Conservation (phyloP, 2,113 vertebrate genomes). For the Bungarus multicinctus region DNA sequence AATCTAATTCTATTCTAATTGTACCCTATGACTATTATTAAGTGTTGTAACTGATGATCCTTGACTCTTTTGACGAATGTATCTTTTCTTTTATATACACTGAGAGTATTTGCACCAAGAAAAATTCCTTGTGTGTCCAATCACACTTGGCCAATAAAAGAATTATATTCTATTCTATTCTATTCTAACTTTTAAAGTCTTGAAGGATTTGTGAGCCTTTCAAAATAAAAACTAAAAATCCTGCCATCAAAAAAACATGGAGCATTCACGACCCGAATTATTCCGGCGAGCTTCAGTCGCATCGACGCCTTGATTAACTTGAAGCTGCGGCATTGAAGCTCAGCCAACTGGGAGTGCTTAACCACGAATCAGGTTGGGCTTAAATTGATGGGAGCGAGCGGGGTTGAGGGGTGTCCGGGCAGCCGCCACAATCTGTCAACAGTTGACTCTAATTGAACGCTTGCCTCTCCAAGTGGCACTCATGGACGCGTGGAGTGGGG, state of each 20-base stretch:
- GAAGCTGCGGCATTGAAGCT: background rate
- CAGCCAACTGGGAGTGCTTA: background rate
- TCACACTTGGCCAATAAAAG: no score
- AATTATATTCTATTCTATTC: no score
- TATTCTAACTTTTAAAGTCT: background rate
- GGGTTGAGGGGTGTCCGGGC: background rate
- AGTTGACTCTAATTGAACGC: constrained; percentile 6
- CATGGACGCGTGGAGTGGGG: background rate
- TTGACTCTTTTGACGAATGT: no score
- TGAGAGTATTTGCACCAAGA: no score
- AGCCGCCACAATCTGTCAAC: background rate
- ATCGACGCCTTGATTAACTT: background rate
- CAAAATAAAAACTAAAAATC: background rate
- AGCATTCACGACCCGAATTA: background rate
- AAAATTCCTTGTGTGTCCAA: no score
- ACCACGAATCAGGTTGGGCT: background rate
- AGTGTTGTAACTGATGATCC: no score
- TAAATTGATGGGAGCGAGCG: background rate
- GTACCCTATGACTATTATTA: no score
- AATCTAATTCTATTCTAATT: no score
- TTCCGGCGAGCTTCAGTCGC: no score
- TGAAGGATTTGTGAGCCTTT: background rate
- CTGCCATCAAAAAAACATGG: background rate
- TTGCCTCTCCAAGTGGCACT: background rate
- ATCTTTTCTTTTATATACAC: no score